These are phyloP conservation scores for Trimorus sp. DNA, from an alignment of 2,888 invertebrate genomes.

Conservation along the genomic window DNA sequence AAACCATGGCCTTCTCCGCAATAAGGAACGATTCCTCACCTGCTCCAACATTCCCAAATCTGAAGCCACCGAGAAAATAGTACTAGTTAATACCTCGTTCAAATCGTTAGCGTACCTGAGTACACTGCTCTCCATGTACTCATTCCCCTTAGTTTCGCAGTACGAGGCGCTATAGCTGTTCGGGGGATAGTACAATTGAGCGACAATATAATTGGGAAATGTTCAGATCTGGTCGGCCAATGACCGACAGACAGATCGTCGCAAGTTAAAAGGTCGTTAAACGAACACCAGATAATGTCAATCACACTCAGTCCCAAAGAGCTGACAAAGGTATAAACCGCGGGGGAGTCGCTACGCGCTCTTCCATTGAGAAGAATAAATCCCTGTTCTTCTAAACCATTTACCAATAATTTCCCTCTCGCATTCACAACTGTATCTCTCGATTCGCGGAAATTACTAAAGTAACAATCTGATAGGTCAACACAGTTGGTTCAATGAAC, in stretches of 20 bases:
- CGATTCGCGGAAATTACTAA: too few species aligned
- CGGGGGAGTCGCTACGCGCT: too few species aligned
- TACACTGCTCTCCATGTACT: not conserved
- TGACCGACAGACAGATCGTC: not conserved
- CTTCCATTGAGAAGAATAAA: too few species aligned
- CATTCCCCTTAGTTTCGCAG: not conserved
- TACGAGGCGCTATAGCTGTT: not conserved
- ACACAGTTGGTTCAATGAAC: too few species aligned
- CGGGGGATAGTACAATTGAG: not conserved
- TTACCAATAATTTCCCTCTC: too few species aligned
- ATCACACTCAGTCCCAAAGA: not conserved
- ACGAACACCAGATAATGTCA: not conserved
- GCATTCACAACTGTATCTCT: too few species aligned
- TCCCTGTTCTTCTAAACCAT: too few species aligned
- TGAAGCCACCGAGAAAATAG: not conserved
- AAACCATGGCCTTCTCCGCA: not conserved
- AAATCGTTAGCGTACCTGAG: not conserved
- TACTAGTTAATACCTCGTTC: not conserved
- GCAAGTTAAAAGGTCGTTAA: not conserved
- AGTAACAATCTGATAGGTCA: too few species aligned
- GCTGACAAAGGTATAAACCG: too few species aligned
- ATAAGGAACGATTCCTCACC: not conserved
- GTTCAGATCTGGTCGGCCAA: not conserved
- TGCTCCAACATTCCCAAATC: not conserved
- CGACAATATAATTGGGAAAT: not conserved